Evolutionary conservation across 1,140 invertebrate genomes (phyloP).

Genomic region (Drosophila erecta): DNA sequence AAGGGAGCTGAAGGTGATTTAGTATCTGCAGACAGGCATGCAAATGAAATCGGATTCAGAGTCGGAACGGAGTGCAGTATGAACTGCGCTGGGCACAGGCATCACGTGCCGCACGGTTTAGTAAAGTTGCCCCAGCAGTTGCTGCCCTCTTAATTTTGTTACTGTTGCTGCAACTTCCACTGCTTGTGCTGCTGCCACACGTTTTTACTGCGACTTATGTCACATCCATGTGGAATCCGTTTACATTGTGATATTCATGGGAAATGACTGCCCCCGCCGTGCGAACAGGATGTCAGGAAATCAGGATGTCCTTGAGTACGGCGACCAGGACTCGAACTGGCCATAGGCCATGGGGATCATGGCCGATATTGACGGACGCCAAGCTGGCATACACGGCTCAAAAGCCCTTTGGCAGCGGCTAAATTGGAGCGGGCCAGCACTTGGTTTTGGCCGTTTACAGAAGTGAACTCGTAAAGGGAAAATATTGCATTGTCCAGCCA

Average conservation of each 20-base stretch:
- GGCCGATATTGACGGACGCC: slow-evolving; percentile 3
- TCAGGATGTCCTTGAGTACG: slow-evolving; percentile 18
- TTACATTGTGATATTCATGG: slow-evolving; percentile 37
- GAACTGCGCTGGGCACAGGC: slow-evolving; percentile 22
- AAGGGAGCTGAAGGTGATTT: slow-evolving; percentile 74
- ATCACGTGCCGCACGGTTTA: slow-evolving; percentile 73
- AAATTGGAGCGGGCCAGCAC: slow-evolving; percentile 38
- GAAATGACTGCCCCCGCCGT: slow-evolving; percentile 28
- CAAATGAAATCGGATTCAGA: slow-evolving; percentile 17
- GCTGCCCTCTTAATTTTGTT: slow-evolving; percentile 64
- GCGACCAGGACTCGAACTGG: neutral
- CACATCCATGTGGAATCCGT: slow-evolving; percentile 41
- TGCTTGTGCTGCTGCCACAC: slow-evolving; percentile 42
- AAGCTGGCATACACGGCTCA: too few relatives aligned
- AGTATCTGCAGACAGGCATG: slow-evolving; percentile 75
- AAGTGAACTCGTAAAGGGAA: slow-evolving; percentile 66
- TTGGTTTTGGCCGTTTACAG: slow-evolving; percentile 24
- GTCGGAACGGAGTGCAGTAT: slow-evolving; percentile 14
- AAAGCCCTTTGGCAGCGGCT: slow-evolving; percentile 44
- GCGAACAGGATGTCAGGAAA: neutral
- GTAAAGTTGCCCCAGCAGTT: slow-evolving; percentile 65
- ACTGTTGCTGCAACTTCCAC: slow-evolving; percentile 28
- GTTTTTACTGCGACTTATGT: slow-evolving; percentile 68
- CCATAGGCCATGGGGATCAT: neutral
- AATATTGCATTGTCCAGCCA: slow-evolving; percentile 75